These are phyloP conservation scores for Portunus trituberculatus DNA, from an alignment of 1,140 invertebrate species.

Conservation along the genomic window DNA sequence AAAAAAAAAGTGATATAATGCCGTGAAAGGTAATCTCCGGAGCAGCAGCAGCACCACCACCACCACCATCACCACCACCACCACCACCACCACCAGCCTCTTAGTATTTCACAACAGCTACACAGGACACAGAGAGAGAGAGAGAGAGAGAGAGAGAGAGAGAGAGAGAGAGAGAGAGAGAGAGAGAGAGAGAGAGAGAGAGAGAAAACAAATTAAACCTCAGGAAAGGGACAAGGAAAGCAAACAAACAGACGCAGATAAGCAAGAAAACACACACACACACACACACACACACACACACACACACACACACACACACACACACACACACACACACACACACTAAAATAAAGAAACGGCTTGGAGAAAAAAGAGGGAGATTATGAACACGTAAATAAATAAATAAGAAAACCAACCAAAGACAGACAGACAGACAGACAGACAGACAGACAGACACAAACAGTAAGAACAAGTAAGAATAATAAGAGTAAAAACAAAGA, in stretches of 20 bases:
- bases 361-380: too few species aligned
- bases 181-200: background rate
- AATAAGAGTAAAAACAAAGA: too few species aligned
- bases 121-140: background rate
- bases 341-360: too few species aligned
- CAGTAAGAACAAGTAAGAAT: background rate
- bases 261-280: too few species aligned
- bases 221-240: background rate
- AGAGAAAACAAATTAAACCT: background rate
- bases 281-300: too few species aligned
- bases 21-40: background rate
- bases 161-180: conserved; percentile 20
- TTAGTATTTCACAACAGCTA: background rate
- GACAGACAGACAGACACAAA: background rate
- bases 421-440: background rate
- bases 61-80: too few species aligned
- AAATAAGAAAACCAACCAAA: too few species aligned
- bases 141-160: conserved; percentile 9
- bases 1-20: background rate
- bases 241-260: background rate
- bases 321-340: too few species aligned
- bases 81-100: background rate
- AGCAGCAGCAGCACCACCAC: background rate
- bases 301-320: too few species aligned
- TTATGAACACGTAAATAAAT: too few species aligned